These are phyloP conservation scores for Odontothrips loti DNA, from an alignment of 2,888 invertebrate genomes.

Conservation along the genomic window DNA sequence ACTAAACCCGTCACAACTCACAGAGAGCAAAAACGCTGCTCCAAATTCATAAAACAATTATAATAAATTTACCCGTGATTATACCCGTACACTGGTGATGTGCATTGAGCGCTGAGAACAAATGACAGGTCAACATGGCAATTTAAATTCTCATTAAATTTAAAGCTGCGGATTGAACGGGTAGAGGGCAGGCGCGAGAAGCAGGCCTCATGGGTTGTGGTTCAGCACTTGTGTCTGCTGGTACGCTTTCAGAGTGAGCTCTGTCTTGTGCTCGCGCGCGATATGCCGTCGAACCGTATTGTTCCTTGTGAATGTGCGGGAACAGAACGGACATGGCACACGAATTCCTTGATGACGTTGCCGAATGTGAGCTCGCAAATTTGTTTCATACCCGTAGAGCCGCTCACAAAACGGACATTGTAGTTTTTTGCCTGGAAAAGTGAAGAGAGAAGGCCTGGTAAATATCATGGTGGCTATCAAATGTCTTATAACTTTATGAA, in stretches of 20 bases:
- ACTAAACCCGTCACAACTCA: slow-evolving; percentile 4
- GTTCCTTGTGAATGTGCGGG: slow-evolving; percentile 86
- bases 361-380: slow-evolving; percentile 83
- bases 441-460: slow-evolving; percentile 33
- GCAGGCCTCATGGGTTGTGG: slow-evolving; percentile 16
- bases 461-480: slow-evolving; percentile 24
- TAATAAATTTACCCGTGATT: slow-evolving; percentile 25
- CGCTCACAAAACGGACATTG: slow-evolving; percentile 91
- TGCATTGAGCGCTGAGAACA: background rate
- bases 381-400: slow-evolving; percentile 88
- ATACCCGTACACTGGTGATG: slow-evolving; percentile 15
- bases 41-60: slow-evolving; percentile 5
- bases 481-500: too few species aligned
- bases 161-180: slow-evolving; percentile 22
- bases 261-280: slow-evolving; percentile 81
- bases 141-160: background rate
- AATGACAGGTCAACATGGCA: background rate
- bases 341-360: slow-evolving; percentile 89
- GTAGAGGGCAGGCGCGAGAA: slow-evolving; percentile 25
- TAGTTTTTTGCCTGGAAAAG: slow-evolving; percentile 74
- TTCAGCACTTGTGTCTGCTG: slow-evolving; percentile 47
- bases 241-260: slow-evolving; percentile 62
- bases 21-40: background rate
- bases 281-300: slow-evolving; percentile 88
- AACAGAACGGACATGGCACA: slow-evolving; percentile 86